Base-by-base conservation (phyloP, 2,888 invertebrate species). In the Melanotus villosus region DNA sequence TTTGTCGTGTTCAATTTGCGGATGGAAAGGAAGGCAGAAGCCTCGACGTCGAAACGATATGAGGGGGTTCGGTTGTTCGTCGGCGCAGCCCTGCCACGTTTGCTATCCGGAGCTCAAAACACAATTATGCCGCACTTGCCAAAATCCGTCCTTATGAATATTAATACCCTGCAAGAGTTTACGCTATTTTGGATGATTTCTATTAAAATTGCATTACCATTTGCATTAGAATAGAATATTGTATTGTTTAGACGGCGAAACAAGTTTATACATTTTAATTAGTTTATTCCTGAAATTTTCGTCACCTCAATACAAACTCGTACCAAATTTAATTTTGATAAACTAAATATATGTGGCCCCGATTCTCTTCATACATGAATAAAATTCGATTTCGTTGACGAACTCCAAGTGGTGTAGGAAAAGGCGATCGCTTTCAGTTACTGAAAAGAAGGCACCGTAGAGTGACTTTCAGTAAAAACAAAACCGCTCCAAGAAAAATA, bases 141-240 rank as follows among this genome's bases (percentile, higher is more conserved):
- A 57, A 63, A 68, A 68, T 68, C 70, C 41, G 21, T 36, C 43
- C 70, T 70, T 70, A 70, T 70, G 70, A 70, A 70, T 70, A 70
- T 70, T 70, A 70, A 70, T 70, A 56, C 23, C 52, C 36, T 63
- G 38, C 63, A 63, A 67, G 64, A 70, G 67, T 70, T 70, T 68
- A 64, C 67, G 59, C 67, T 67, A 70, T 63, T 70, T 70, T 67
- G 59, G 70, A 67, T 59, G 67, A 70, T 70, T 70, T 70, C 70
- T 70, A 70, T 70, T 70, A 70, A 70, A 70, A 70, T 70, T 70
- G 70, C 64, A 70, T 70, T 67, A 70, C 57, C 30, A 68, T 68
- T 68, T 57, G 70, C 67, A 70, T 70, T 70, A 67, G 43, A 70
- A 70, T 67, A 47, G 70, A 67, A 66, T 66, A 70, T 68, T 68